These are phyloP conservation scores for Phortica magna DNA, from an alignment of 2,888 invertebrate species.

Conservation along the genomic window DNA sequence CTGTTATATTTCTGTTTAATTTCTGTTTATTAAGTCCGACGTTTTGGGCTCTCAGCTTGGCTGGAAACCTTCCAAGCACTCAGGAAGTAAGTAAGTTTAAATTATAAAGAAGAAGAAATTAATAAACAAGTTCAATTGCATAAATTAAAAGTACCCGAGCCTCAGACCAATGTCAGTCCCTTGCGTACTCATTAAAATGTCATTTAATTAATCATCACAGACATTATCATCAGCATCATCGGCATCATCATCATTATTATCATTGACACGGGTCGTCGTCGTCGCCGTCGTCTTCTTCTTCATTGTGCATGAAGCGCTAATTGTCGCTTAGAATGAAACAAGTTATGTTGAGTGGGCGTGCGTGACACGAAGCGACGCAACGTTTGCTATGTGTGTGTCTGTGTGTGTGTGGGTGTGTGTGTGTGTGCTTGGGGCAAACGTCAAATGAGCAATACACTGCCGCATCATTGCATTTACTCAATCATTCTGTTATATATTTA, in stretches of 20 bases:
- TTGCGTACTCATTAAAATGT: conserved; percentile 73
- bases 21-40: too few species aligned
- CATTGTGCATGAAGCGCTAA: too few species aligned
- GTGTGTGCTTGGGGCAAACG: not conserved
- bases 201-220: conserved; percentile 73
- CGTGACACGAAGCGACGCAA: too few species aligned
- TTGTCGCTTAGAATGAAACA: too few species aligned
- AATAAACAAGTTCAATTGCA: conserved; percentile 15
- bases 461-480: not conserved
- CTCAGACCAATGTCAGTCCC: conserved; percentile 34
- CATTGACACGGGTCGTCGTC: not conserved
- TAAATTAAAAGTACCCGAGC: conserved; percentile 2
- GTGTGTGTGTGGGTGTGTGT: not conserved
- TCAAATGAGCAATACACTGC: not conserved
- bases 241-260: not conserved
- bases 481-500: conserved; percentile 6
- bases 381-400: too few species aligned
- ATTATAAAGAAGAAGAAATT: not conserved
- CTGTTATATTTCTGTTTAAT: too few species aligned
- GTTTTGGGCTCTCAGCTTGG: too few species aligned
- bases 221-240: conserved; percentile 37
- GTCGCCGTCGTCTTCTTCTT: too few species aligned
- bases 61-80: too few species aligned
- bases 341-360: too few species aligned
- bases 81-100: not conserved